Base-by-base conservation (phyloP, 2,797 vertebrate species). In the Urosaurus nigricauda region DNA sequence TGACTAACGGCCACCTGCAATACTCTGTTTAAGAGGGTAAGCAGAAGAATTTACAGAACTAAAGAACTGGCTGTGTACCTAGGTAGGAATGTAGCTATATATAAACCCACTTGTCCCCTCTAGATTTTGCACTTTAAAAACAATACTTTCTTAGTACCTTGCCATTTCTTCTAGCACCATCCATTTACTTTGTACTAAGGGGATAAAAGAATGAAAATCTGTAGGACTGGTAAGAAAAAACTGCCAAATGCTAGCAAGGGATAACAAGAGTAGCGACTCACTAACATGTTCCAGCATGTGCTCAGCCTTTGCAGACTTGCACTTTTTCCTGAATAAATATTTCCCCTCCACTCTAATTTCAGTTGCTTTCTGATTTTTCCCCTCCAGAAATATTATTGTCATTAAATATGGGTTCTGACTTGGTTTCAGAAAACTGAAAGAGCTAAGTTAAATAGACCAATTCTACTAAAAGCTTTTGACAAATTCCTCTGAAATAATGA, bases 401-500 rank as follows among this genome's bases (percentile, higher is more conserved):
- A 0, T 0, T 89, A 89, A 93, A 80, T 29, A 84, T 0, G 0
- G 35, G 1, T 79, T 88, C 79, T 92, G 93, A 90, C 19, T 58
- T 86, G 17, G 26, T 83, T 77, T 87, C 85, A 7, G 29, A 63
- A 79, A 94, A 90, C 40, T 71, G 60, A 88, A 56, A 83, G 47
- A 91, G 1, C 56, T 83, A 93, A 91, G 89, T 78, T 65, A 86
- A 89, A 83, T 21, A 81, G 40, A 86, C n/a, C 0, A 0, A 90
- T 89, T 86, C 71, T 71, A 80, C 63, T 83, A 92, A 87, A 89
- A 86, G 53, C n/a, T 73, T 79, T 84, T 63, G 51, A 90, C 78
- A 92, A 93, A 92, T 86, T 82, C 56, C 85, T 90, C 26, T 40
- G 0, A 85, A 13, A 4, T 83, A 68, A 70, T 43, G 43, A 43